Conservation (phyloP, 2,113 vertebrate genomes). For the Tringa solitaria region DNA sequence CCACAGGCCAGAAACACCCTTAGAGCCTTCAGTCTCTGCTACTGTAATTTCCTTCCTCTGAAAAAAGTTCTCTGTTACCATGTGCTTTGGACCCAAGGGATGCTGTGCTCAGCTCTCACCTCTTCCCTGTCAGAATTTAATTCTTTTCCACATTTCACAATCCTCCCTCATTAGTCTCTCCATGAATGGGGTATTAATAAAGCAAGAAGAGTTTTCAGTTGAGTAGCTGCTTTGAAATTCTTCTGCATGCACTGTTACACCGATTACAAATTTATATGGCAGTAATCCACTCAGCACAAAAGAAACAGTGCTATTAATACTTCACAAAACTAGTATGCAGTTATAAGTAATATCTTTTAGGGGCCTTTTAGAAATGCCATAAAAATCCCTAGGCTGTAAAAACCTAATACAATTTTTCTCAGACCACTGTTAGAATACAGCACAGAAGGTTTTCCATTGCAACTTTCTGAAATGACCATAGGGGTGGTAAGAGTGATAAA, state of each 20-base stretch:
- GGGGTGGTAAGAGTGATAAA: not conserved
- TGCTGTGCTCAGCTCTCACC: not conserved
- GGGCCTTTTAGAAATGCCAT: not conserved
- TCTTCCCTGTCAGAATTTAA: not conserved
- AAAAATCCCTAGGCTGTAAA: not conserved
- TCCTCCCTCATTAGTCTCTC: not conserved
- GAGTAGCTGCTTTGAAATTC: slow-evolving; percentile 44
- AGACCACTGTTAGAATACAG: not conserved
- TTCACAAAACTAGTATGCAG: not conserved
- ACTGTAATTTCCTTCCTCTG: not conserved
- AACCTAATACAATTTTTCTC: not conserved
- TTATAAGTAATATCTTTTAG: not conserved
- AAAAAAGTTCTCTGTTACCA: not conserved
- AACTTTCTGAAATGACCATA: not conserved
- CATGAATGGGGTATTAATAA: slow-evolving; percentile 27
- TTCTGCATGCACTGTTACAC: slow-evolving; percentile 8
- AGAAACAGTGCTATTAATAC: not conserved
- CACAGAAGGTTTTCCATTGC: not conserved
- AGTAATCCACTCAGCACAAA: not conserved
- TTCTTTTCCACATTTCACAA: not conserved
- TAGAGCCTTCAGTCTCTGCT: not conserved
- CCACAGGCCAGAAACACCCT: not conserved
- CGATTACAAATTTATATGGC: not conserved
- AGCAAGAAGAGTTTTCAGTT: not conserved
- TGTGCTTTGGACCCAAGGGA: not conserved